Evolutionary conservation across 2,888 invertebrate genomes (phyloP).

Genomic region (Orthosia gracilis): DNA sequence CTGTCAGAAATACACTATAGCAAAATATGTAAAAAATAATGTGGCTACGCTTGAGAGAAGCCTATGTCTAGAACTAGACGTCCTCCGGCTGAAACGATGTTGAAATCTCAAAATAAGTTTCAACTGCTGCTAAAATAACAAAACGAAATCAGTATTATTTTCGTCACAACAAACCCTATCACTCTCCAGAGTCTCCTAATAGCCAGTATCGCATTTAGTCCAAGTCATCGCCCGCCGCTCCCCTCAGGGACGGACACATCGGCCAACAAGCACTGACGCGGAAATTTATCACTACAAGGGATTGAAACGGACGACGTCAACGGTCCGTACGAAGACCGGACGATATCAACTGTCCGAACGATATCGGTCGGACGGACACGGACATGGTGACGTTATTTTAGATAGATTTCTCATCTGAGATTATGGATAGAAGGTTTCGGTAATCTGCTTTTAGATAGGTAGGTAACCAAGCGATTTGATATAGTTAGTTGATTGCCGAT

Average conservation of each 20-base stretch:
- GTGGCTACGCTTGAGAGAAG: too few relatives aligned
- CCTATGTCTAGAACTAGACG: too few relatives aligned
- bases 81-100: too few relatives aligned
- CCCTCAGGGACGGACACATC: slow-evolving; percentile 33
- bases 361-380: slow-evolving; percentile 39
- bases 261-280: slow-evolving; percentile 44
- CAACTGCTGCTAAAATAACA: background rate
- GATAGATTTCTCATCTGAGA: slow-evolving; percentile 37
- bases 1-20: too few relatives aligned
- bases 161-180: background rate
- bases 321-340: slow-evolving; percentile 23
- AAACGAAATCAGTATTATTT: slow-evolving; percentile 5
- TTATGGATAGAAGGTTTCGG: slow-evolving; percentile 18
- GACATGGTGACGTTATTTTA: slow-evolving; percentile 30
- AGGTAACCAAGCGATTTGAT: background rate
- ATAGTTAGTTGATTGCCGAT: slow-evolving; percentile 10
- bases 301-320: slow-evolving; percentile 37
- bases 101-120: background rate
- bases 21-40: too few relatives aligned
- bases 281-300: slow-evolving; percentile 57
- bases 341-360: slow-evolving; percentile 28
- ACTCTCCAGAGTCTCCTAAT: background rate
- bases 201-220: slow-evolving; percentile 29
- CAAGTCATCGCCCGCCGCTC: slow-evolving; percentile 36
- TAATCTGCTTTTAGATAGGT: slow-evolving; percentile 9